phyloP scores from a whole-genome alignment of 2,797 vertebrate species.

The Catostomus latipinnis region DNA sequence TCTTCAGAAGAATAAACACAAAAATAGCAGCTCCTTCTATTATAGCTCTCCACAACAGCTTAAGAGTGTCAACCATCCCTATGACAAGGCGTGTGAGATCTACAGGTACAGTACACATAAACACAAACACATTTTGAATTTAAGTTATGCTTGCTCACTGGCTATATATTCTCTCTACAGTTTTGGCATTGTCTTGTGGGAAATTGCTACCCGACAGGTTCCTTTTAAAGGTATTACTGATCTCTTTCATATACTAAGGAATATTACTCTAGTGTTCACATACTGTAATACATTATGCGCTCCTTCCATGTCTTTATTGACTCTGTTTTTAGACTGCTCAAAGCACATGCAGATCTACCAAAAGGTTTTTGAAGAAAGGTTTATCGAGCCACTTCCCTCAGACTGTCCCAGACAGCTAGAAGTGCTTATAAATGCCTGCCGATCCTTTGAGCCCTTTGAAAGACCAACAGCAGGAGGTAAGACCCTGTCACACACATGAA shows the following conservation, averaged over 20 bases:
- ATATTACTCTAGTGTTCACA: neutral
- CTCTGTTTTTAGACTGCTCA: slow-evolving; percentile 20
- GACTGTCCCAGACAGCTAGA: slow-evolving; percentile 77
- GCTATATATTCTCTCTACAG: slow-evolving; percentile 68
- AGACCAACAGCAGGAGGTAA: slow-evolving; percentile 84
- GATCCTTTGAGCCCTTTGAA: slow-evolving; percentile 71
- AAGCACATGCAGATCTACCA: slow-evolving; percentile 63
- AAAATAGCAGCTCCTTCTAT: slow-evolving; percentile 59
- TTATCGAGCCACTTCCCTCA: slow-evolving; percentile 70
- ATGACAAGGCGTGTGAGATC: slow-evolving; percentile 83
- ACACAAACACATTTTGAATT: neutral
- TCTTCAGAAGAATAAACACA: slow-evolving; percentile 68
- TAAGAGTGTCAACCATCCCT: slow-evolving; percentile 64
- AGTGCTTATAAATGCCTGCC: slow-evolving; percentile 76
- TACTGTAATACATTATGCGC: neutral
- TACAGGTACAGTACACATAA: slow-evolving; percentile 81
- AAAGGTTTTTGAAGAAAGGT: slow-evolving; percentile 67
- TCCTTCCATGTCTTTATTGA: neutral
- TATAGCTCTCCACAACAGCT: slow-evolving; percentile 83
- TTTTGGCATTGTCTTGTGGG: slow-evolving; percentile 90
- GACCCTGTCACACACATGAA: neutral
- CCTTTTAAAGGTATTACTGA: slow-evolving; percentile 81
- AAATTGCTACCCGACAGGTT: slow-evolving; percentile 79
- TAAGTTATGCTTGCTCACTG: neutral
- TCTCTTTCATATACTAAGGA: neutral